A percentile compares a stretch with the other conserved stretches of the same genome.
Conservation (phyloP, 2,888 invertebrate genomes). For the Melieria picta region DNA sequence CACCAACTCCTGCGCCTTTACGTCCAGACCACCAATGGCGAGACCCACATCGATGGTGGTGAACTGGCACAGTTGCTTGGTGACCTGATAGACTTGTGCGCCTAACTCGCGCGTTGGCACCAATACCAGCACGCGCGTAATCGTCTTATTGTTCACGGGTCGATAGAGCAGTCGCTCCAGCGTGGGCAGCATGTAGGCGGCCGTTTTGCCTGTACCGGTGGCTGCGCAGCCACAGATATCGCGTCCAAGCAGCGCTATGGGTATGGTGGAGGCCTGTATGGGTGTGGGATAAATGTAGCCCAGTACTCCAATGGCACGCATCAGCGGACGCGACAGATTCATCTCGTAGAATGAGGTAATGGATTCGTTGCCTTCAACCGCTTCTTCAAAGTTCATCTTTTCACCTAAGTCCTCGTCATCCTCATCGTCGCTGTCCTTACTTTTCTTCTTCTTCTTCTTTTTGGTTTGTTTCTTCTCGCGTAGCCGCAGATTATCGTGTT, state of each 20-base stretch:
- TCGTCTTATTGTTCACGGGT: conserved; percentile 75
- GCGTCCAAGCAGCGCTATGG: conserved; percentile 88
- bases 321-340: conserved; percentile 92
- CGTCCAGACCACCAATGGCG: conserved; percentile 88
- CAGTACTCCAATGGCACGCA: conserved; percentile 89
- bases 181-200: conserved; percentile 98
- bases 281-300: conserved; percentile 96
- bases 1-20: conserved; percentile 83
- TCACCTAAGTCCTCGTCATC: conserved; percentile 68
- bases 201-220: conserved; percentile 98
- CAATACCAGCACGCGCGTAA: conserved; percentile 87
- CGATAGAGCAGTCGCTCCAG: conserved; percentile 91
- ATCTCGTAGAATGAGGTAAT: conserved; percentile 88
- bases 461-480: conserved; percentile 73
- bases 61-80: conserved; percentile 89
- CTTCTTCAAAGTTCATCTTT: conserved; percentile 71
- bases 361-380: conserved; percentile 72
- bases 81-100: conserved; percentile 96
- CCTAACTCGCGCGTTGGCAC: conserved; percentile 98
- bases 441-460: conserved; percentile 66
- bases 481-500: conserved; percentile 75
- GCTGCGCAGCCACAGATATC: conserved; percentile 99
- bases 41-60: conserved; percentile 83
- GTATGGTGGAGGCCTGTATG: conserved; percentile 95
- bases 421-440: conserved; percentile 60